Base-by-base conservation (phyloP, 2,888 invertebrate genomes). In the Cepaea hortensis region DNA sequence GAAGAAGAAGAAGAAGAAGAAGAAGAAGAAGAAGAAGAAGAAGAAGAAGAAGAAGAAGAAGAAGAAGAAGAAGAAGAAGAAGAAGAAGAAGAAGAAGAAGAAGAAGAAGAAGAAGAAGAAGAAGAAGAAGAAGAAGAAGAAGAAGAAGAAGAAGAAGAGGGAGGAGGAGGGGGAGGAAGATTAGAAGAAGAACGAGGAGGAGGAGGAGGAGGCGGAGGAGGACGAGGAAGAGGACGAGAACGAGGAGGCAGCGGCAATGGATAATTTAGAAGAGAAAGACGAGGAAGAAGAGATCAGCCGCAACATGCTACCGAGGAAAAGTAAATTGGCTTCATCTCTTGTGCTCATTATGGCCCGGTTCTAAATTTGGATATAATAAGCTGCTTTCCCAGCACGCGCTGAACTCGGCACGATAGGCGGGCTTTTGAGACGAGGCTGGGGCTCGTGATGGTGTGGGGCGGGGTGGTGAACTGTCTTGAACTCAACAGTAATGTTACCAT, bases 41-140 rank as follows among this genome's bases (percentile, higher is more conserved):
- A 75, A n/a, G 5, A 55, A 50, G 61, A 20, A 55, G 23, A 20
- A 84, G 65, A 76, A 15, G 46, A 35, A 76, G 76, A 76, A 18
- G 70, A 75, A 23, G 50, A 62, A 65, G 13, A 77, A 11, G 23
- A 62, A 13, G 48, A 79, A 13, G 75, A 68, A 79, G 46, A 77
- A n/a, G 62, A 46, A 77, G 65, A 77, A 35, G 62, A n/a, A 84
- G 20, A 77, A 50, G 62, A n/a, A 68, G 46, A 84, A 62, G 76
- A 46, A 68, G 65, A 77, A 46, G 76, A 62, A 84, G 62, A 84
- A 20, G 68, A 61, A 75, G 62, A 79, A n/a, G 68, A 79, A 70
- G 65, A 55, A 80, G 79, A 85, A 20, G 79, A 79, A 80, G 70
- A 80, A 46, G 68, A 79, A 80, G 85, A 85, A 79, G 55, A 77